A percentile compares a stretch with the other conserved stretches of the same genome.
These are phyloP conservation scores for Barypeithes pellucidus DNA, from an alignment of 2,888 invertebrate genomes.

Conservation along the genomic window DNA sequence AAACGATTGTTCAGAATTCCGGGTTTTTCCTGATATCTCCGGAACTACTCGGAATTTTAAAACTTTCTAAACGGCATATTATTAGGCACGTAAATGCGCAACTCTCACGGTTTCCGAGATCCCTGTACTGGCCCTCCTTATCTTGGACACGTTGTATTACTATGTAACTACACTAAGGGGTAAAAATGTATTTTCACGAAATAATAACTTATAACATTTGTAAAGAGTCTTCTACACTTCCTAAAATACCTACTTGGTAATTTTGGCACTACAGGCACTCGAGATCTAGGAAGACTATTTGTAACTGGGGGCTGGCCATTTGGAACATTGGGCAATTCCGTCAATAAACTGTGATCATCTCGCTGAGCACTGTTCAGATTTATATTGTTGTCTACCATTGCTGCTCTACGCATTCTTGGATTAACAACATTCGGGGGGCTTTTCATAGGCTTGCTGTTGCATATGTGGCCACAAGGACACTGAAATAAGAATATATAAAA, in stretches of 20 bases:
- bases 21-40: too few species aligned
- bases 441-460: constrained; percentile 62
- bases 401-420: constrained; percentile 5
- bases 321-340: neutral
- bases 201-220: too few species aligned
- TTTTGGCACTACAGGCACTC: constrained; percentile 54
- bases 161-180: too few species aligned
- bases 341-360: constrained; percentile 1
- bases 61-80: too few species aligned
- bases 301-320: constrained; percentile 6
- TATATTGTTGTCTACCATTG: constrained; percentile 9
- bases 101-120: too few species aligned
- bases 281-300: constrained; percentile 41
- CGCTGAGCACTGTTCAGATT: neutral
- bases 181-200: too few species aligned
- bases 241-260: constrained; percentile 38
- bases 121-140: too few species aligned
- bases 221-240: too few species aligned
- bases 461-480: constrained; percentile 76
- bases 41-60: too few species aligned
- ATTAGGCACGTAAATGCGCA: too few species aligned
- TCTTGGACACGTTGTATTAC: too few species aligned
- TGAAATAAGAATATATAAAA: constrained; percentile 23
- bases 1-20: too few species aligned
- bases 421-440: constrained; percentile 21